Percentiles rank a stretch among this genome's conserved stretches.
Evolutionary conservation across 2,888 invertebrate genomes (phyloP).

Genomic region (Clusia tigrina): DNA sequence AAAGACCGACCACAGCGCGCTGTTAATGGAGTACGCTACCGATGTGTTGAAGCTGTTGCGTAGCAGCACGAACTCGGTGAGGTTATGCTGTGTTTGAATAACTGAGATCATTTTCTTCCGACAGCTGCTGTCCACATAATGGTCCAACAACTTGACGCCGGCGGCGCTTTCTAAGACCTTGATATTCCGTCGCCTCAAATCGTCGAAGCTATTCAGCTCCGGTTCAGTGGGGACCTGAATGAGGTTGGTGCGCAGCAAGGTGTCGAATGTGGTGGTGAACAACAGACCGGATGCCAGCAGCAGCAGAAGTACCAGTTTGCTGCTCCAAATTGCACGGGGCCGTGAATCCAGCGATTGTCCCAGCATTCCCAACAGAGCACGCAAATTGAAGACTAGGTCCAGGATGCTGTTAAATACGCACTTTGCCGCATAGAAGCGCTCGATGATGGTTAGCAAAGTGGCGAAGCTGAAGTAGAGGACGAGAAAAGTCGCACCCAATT

Average conservation of each 20-base stretch:
- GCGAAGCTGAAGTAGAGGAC: not conserved
- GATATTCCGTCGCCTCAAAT: not conserved
- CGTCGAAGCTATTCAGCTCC: not conserved
- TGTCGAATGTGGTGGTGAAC: not conserved
- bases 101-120: too few relatives aligned
- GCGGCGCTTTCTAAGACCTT: not conserved
- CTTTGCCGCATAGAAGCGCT: too few relatives aligned
- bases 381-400: not conserved
- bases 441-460: not conserved
- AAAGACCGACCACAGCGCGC: not conserved
- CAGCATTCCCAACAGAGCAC: not conserved
- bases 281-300: not conserved
- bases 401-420: not conserved
- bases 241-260: not conserved
- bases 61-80: not conserved
- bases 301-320: not conserved
- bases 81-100: not conserved
- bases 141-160: not conserved
- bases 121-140: too few relatives aligned
- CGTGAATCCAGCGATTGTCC: not conserved
- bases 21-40: not conserved
- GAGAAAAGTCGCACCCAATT: not conserved
- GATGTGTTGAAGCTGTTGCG: conserved; percentile 1
- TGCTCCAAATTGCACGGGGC: too few relatives aligned
- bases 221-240: not conserved